Conservation (phyloP, 92 coral and sea anemone genomes). For the Nematostella vectensis region DNA sequence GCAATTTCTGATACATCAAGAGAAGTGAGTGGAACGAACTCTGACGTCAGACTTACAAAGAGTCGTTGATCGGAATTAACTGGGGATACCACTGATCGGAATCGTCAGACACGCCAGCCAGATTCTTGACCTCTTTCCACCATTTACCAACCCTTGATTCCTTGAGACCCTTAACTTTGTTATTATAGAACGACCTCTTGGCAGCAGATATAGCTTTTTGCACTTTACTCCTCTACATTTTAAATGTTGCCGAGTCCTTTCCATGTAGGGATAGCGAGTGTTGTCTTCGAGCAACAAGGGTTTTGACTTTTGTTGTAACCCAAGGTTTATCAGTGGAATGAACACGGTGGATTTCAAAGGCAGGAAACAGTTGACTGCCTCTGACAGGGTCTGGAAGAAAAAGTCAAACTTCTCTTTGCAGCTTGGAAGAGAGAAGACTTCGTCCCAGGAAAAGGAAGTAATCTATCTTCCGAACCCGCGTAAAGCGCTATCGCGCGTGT, state of each 20-base stretch:
- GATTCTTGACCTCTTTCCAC: conserved; percentile 36
- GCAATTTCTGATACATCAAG: conserved; percentile 8
- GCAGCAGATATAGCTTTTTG: conserved; percentile 14
- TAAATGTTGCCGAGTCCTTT: conserved; percentile 17
- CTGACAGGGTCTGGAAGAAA: background rate
- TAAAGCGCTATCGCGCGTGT: conserved; percentile 5
- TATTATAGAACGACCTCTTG: conserved; percentile 9
- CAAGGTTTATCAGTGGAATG: conserved; percentile 44
- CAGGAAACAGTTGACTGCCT: conserved; percentile 31
- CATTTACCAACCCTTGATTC: conserved; percentile 27
- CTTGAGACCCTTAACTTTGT: conserved; percentile 19
- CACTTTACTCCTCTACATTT: conserved; percentile 11
- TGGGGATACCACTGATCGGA: conserved; percentile 18
- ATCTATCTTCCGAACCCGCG: conserved; percentile 9
- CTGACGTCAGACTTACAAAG: conserved; percentile 27
- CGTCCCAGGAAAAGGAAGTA: conserved; percentile 5
- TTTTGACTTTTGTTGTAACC: conserved; percentile 28
- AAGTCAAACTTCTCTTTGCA: background rate
- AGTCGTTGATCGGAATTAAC: conserved; percentile 21
- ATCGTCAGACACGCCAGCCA: conserved; percentile 20
- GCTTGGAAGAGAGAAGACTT: too few relatives aligned
- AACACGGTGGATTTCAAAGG: conserved; percentile 14
- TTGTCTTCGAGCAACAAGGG: conserved; percentile 11
- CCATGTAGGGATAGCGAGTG: conserved; percentile 18
- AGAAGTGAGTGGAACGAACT: conserved; percentile 16